These are phyloP conservation scores for Notiomystis cincta DNA, from an alignment of 2,113 vertebrate species.

Conservation along the genomic window DNA sequence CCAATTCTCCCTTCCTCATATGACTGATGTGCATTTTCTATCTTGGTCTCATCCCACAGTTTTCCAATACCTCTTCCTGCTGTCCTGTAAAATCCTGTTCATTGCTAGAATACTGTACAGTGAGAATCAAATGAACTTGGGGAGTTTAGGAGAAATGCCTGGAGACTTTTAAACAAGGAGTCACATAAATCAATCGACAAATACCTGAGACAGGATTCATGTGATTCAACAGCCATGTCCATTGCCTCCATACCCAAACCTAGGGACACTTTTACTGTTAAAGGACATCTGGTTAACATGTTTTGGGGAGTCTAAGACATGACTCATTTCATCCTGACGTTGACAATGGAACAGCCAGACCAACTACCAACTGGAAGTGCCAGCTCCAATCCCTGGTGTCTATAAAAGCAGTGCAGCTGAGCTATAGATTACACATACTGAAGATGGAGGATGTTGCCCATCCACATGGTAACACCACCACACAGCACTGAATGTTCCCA, in stretches of 20 bases:
- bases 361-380: neutral
- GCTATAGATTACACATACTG: accelerated
- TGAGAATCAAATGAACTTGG: neutral
- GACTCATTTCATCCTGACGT: neutral
- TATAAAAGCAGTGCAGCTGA: neutral
- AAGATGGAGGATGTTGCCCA: neutral
- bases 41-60: neutral
- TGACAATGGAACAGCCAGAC: neutral
- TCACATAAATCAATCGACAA: neutral
- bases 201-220: neutral
- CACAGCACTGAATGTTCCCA: neutral
- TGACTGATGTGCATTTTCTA: neutral
- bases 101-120: neutral
- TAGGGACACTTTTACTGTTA: neutral
- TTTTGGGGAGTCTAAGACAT: neutral
- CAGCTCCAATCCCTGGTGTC: neutral
- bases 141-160: neutral
- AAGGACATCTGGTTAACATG: neutral
- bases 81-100: neutral
- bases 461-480: neutral
- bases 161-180: neutral
- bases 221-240: neutral
- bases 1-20: neutral
- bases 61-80: neutral
- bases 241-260: neutral